Evolutionary conservation across 2,113 vertebrate genomes (phyloP), one percentile per base, ranked within the genome.

Genomic region (Pachypanchax playfairii): DNA sequence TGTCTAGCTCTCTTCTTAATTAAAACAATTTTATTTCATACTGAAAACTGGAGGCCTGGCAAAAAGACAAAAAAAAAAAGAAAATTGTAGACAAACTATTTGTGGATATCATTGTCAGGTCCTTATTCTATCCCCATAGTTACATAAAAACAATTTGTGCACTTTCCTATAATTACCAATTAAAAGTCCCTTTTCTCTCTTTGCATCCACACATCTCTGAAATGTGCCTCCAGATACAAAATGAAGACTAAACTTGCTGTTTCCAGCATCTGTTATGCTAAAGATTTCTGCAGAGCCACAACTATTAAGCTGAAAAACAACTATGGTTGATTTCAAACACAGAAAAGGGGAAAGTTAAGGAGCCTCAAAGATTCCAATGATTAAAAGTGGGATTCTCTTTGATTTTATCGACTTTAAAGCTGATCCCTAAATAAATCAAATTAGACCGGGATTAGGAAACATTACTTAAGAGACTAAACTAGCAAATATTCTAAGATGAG

Each of bases 111-210:
- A 4, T 46, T 33, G 33, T 29, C 18, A 18, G 56, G 22, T 28
- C 25, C 26, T 71, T 58, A 66, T 75, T 72, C 17, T 31, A 28
- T 63, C 17, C 31, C 4, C 51, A 46, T 60, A 49, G 60, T 51
- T 39, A 60, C 47, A 43, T 7, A 51, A 61, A 41, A 47, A 20
- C 11, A 15, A 66, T 41, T 13, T 4, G 8, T 66, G 51, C 41
- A 12, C 47, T 65, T 53, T 79, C 20, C 20, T 64, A 39, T 38
- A 76, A 73, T 25, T 26, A 72, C 20, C 41, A 79, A 80, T 80
- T 80, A 68, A 38, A 79, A 66, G 25, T 47, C 51, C 12, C 4
- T 36, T 48, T 60, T 61, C 24, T 65, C 28, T 56, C 22, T 56
- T 26, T 5, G 11, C 63, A 66, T 52, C n/a, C 48, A 71, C 65